These are phyloP conservation scores for Epirrhoe tristata DNA, from an alignment of 2,888 invertebrate species.

Conservation along the genomic window DNA sequence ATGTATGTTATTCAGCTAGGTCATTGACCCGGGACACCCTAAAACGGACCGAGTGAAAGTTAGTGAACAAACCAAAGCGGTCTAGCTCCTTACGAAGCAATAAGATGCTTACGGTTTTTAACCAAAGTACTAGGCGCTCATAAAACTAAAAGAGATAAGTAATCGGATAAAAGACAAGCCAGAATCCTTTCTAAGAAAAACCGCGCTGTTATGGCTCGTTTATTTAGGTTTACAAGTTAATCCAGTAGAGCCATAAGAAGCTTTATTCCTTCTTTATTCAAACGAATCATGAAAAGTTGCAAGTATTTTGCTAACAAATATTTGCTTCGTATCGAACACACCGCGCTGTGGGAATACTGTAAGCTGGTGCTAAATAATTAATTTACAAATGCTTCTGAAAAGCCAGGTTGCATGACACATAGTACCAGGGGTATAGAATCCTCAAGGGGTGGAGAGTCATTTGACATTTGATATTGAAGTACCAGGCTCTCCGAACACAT, in stretches of 20 bases:
- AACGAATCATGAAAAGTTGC: slow-evolving; percentile 5
- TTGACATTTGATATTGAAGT: neutral
- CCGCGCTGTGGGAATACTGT: slow-evolving; percentile 2
- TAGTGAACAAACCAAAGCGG: neutral
- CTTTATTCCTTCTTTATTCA: slow-evolving; percentile 2
- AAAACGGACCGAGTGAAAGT: neutral
- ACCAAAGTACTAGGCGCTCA: neutral
- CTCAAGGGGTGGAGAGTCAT: neutral
- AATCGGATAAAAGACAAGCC: neutral
- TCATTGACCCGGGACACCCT: neutral
- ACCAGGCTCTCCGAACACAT: slow-evolving; percentile 2
- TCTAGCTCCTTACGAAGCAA: neutral
- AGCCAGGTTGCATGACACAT: neutral
- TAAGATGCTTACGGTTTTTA: neutral
- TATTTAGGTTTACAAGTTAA: neutral
- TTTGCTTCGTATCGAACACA: slow-evolving; percentile 1
- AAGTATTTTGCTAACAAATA: slow-evolving; percentile 6
- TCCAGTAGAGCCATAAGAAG: neutral
- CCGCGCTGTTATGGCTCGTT: neutral
- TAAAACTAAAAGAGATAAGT: neutral
- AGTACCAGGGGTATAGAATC: neutral
- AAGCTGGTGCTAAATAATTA: slow-evolving; percentile 1
- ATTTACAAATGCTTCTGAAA: slow-evolving; percentile 7
- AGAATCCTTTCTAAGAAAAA: neutral
- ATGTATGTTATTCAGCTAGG: neutral